Evolutionary conservation across 2,888 invertebrate species (phyloP), one percentile per base, ranked within the genome.

Genomic region (Lissocephala sabroskyi): DNA sequence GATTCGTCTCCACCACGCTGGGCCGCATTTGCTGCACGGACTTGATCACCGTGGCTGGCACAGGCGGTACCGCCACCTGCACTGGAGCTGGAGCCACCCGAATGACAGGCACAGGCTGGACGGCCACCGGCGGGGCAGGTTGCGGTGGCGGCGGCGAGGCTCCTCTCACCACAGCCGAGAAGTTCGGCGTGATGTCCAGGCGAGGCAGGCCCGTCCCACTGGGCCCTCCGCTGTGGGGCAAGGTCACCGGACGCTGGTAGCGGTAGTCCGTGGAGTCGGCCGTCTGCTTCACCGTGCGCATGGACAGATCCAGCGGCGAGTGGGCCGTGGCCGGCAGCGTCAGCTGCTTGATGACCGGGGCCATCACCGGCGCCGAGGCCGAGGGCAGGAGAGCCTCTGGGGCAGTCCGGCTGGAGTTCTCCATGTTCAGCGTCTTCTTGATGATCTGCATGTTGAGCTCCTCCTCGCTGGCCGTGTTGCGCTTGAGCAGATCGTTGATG

Each of bases 251-350:
- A 18, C 54, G 46, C 42, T 59, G 58, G 41, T 78, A 79, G 52
- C 74, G 76, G 50, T 71, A 76, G 28, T 92, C 91, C 1, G 95
- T 95, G 0, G 95, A 95, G 84, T 95, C 95, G 0, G 95, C 94
- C 2, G 94, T 91, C 42, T 94, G 94, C 80, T 94, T 90, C 0
- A 95, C 91, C 1, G 95, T 95, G 82, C 95, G 95, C 37, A 95
- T 93, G 0, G 95, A 95, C 44, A 96, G 86, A 85, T 96, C 96
- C 52, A 96, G 85, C 0, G 95, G 95, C 7, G 93, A 94, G 30
- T 67, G 52, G 0, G 59, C 42, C 6, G 54, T 44, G 10, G 61
- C 23, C 35, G 28, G 23, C 16, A 33, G 28, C 35, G 28, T 11
- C 16, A 33, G 28, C 19, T 28, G 39, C 6, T 11, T 16, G 9